A percentile compares a stretch with the other conserved stretches of the same genome.
phyloP scores from a whole-genome alignment of 2,888 invertebrate genomes.

The Anaspis maculata region DNA sequence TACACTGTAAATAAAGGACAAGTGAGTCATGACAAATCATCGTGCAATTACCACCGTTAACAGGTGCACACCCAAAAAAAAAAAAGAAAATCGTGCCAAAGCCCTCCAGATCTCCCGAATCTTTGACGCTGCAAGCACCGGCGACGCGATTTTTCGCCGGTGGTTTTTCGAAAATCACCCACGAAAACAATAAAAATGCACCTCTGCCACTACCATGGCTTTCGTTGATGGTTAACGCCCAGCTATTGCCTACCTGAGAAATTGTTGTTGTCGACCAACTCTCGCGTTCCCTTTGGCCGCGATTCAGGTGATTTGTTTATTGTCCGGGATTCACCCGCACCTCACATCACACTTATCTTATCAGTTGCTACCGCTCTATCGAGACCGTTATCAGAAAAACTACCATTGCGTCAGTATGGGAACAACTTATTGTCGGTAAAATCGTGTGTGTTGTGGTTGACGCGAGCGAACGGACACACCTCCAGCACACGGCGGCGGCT shows the following conservation, averaged over 20 bases:
- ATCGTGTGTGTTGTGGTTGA: slow-evolving; percentile 3
- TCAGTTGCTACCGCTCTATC: slow-evolving; percentile 2
- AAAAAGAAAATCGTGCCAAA: not conserved
- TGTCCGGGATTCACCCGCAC: slow-evolving; percentile 4
- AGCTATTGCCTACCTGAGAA: slow-evolving; percentile 11
- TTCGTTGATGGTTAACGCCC: slow-evolving; percentile 13
- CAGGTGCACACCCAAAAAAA: slow-evolving; percentile 14
- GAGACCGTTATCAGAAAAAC: no score
- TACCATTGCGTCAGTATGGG: no score
- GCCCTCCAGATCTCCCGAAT: not conserved
- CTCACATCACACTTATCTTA: slow-evolving; percentile 5
- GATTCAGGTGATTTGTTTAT: slow-evolving; percentile 10
- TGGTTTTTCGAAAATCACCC: not conserved
- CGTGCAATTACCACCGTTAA: slow-evolving; percentile 4
- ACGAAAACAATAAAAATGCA: not conserved
- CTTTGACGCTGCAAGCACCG: not conserved
- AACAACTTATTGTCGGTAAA: not conserved
- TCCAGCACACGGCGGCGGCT: slow-evolving; percentile 4
- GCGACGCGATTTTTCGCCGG: not conserved
- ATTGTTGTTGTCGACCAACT: slow-evolving; percentile 12
- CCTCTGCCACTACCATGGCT: slow-evolving; percentile 1
- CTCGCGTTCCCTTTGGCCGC: slow-evolving; percentile 13
- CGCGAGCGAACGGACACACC: slow-evolving; percentile 8
- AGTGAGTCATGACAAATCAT: slow-evolving; percentile 14
- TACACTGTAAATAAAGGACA: slow-evolving; percentile 13